Conservation (phyloP, 2,113 vertebrate genomes). For the Scalopus aquaticus region DNA sequence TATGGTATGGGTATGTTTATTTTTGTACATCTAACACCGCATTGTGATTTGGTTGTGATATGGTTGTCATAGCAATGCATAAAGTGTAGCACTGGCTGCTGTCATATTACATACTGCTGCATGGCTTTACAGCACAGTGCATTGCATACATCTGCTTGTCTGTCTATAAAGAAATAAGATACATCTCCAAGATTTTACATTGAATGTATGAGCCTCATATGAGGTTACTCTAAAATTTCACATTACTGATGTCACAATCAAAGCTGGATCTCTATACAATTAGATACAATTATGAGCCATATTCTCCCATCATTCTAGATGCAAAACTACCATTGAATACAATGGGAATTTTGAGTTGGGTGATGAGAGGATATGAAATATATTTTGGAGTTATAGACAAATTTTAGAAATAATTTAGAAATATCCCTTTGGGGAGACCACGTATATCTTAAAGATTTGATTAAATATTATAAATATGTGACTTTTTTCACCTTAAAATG, state of each 20-base stretch:
- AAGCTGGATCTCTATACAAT: slow-evolving; percentile 70
- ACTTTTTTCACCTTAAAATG: slow-evolving; percentile 32
- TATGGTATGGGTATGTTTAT: slow-evolving; percentile 99
- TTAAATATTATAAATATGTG: slow-evolving; percentile 50
- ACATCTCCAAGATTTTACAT: slow-evolving; percentile 74
- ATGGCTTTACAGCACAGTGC: slow-evolving; percentile 97
- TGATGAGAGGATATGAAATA: slow-evolving; percentile 79
- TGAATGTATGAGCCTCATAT: slow-evolving; percentile 63
- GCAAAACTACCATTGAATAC: slow-evolving; percentile 77
- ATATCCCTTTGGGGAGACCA: slow-evolving; percentile 54
- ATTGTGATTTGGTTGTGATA: slow-evolving; percentile 97
- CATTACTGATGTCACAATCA: slow-evolving; percentile 77
- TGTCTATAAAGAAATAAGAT: slow-evolving; percentile 83
- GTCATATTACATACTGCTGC: slow-evolving; percentile 94
- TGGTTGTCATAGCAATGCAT: slow-evolving; percentile 97
- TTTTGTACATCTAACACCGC: slow-evolving; percentile 98
- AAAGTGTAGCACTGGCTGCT: slow-evolving; percentile 99
- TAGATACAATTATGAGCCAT: slow-evolving; percentile 43
- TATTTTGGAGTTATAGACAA: slow-evolving; percentile 55
- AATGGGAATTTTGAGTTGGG: slow-evolving; percentile 80
- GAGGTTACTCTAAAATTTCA: slow-evolving; percentile 67
- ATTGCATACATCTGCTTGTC: slow-evolving; percentile 92
- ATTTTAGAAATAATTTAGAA: slow-evolving; percentile 65
- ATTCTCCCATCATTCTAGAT: slow-evolving; percentile 74
- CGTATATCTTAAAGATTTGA: slow-evolving; percentile 56